These are phyloP conservation scores for Ginglymostoma cirratum DNA, from an alignment of 2,113 vertebrate species.

Conservation along the genomic window DNA sequence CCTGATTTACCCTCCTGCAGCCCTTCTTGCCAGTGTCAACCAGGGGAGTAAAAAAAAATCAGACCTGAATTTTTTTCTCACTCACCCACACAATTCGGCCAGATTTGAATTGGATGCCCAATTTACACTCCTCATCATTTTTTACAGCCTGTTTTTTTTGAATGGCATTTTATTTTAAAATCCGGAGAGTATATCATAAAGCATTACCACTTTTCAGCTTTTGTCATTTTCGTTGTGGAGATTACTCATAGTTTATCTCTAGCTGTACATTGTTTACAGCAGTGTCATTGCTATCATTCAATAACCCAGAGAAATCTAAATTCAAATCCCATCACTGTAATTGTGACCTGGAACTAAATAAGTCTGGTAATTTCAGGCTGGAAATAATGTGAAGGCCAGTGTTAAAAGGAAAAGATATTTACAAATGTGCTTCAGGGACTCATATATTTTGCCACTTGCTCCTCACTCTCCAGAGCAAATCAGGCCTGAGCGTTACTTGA, in stretches of 20 bases:
- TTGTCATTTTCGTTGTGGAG: background rate
- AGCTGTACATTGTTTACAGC: background rate
- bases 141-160: background rate
- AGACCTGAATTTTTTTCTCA: background rate
- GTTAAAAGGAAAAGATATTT: background rate
- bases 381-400: background rate
- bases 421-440: background rate
- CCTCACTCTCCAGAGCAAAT: background rate
- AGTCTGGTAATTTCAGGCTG: background rate
- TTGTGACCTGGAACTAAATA: background rate
- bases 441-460: background rate
- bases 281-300: background rate
- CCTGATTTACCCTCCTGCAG: background rate
- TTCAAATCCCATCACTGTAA: background rate
- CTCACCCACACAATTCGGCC: background rate
- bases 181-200: background rate
- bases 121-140: background rate
- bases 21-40: too few species aligned
- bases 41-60: too few species aligned
- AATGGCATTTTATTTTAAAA: background rate
- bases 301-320: background rate
- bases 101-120: background rate
- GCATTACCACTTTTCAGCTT: background rate
- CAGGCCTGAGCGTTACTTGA: background rate
- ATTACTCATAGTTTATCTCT: background rate